Percentiles rank a stretch among this genome's conserved stretches.
Conservation (phyloP, 2,113 vertebrate genomes). For the Alexandromys fortis region DNA sequence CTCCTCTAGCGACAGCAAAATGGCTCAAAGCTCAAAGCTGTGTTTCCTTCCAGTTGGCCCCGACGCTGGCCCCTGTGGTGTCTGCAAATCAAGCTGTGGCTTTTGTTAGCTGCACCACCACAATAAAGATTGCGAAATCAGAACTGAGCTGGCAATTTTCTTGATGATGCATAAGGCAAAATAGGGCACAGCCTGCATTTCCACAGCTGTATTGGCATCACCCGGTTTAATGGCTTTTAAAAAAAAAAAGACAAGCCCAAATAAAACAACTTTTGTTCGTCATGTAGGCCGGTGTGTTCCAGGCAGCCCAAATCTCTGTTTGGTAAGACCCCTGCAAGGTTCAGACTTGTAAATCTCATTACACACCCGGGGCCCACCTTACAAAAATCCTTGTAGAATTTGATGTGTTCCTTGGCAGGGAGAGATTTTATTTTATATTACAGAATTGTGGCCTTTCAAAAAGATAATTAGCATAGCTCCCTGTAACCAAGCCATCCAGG, state of each 20-base stretch:
- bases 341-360: slow-evolving; percentile 46
- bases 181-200: slow-evolving; percentile 69
- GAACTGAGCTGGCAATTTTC: slow-evolving; percentile 73
- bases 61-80: not conserved
- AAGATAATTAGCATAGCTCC: slow-evolving; percentile 22
- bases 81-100: slow-evolving; percentile 73
- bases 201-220: slow-evolving; percentile 67
- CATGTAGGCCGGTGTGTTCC: slow-evolving; percentile 20
- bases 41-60: slow-evolving; percentile 40
- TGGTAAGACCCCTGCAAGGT: slow-evolving; percentile 47
- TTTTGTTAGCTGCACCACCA: slow-evolving; percentile 70
- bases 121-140: slow-evolving; percentile 74
- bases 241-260: slow-evolving; percentile 40
- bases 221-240: slow-evolving; percentile 39
- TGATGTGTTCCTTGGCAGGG: slow-evolving; percentile 29
- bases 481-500: not conserved
- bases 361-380: not conserved
- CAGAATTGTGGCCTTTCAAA: slow-evolving; percentile 58
- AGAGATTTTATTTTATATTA: slow-evolving; percentile 62
- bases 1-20: slow-evolving; percentile 54
- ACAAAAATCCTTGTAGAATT: slow-evolving; percentile 44
- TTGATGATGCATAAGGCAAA: slow-evolving; percentile 73
- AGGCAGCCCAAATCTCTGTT: slow-evolving; percentile 39
- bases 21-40: slow-evolving; percentile 50
- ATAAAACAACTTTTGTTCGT: slow-evolving; percentile 60